phyloP scores from a whole-genome alignment of 1,140 invertebrate genomes.

The Temnothorax longispinosus region DNA sequence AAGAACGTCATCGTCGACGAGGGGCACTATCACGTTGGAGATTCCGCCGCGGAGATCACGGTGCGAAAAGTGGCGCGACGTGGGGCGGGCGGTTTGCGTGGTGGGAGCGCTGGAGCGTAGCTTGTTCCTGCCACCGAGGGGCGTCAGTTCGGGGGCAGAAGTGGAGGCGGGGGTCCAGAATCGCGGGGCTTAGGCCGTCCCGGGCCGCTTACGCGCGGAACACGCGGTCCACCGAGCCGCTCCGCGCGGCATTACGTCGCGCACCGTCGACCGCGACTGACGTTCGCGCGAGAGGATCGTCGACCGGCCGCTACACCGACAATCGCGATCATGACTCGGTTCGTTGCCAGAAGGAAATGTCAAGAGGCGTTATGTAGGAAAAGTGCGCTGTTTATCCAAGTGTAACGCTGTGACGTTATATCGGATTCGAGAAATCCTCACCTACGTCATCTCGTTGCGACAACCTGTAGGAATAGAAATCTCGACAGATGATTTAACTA shows the following conservation, averaged over 20 bases:
- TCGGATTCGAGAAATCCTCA: neutral
- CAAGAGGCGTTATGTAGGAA: slow-evolving; percentile 32
- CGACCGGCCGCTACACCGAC: neutral
- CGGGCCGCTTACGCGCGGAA: slow-evolving; percentile 79
- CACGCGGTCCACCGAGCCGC: slow-evolving; percentile 76
- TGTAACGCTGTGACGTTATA: slow-evolving; percentile 10
- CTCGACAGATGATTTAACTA: neutral
- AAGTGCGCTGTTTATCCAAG: slow-evolving; percentile 23
- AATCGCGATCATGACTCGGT: slow-evolving; percentile 19
- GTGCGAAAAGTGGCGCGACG: slow-evolving; percentile 55
- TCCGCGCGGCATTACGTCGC: slow-evolving; percentile 83
- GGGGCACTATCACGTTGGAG: neutral
- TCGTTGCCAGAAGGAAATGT: slow-evolving; percentile 15
- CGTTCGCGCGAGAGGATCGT: slow-evolving; percentile 65
- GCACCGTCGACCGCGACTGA: slow-evolving; percentile 84
- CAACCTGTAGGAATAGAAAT: slow-evolving; percentile 65
- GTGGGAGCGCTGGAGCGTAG: slow-evolving; percentile 43
- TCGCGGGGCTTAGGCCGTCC: slow-evolving; percentile 73
- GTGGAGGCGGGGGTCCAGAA: slow-evolving; percentile 66
- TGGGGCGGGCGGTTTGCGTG: slow-evolving; percentile 59
- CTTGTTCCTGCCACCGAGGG: slow-evolving; percentile 58
- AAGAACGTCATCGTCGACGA: neutral
- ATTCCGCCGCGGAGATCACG: slow-evolving; percentile 27
- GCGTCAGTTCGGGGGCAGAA: slow-evolving; percentile 50
- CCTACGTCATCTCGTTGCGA: neutral